Evolutionary conservation across 2,888 invertebrate genomes (phyloP).

Genomic region (Himalopsyche kuldschensis): DNA sequence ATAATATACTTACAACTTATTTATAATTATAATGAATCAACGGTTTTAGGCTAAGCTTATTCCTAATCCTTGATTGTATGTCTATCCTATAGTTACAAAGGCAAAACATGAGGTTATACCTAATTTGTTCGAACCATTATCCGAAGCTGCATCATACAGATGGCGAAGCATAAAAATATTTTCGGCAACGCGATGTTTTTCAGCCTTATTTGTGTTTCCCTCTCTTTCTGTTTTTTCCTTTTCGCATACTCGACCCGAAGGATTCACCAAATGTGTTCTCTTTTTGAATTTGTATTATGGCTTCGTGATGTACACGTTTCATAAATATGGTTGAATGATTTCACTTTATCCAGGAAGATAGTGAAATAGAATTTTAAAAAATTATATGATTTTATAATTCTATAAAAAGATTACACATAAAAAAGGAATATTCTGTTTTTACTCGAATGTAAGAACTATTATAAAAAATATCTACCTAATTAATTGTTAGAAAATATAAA

Average conservation of each 20-base stretch:
- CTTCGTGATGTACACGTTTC: background rate
- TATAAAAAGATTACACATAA: too few relatives aligned
- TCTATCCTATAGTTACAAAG: background rate
- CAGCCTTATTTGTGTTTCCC: background rate
- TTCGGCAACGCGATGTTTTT: background rate
- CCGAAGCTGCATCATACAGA: conserved; percentile 14
- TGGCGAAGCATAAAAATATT: conserved; percentile 28
- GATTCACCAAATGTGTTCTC: background rate
- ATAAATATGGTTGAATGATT: background rate
- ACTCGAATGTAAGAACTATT: too few relatives aligned
- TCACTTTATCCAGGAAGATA: background rate
- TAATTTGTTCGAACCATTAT: conserved; percentile 31
- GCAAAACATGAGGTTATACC: conserved; percentile 23
- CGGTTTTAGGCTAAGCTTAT: too few relatives aligned
- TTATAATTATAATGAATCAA: too few relatives aligned
- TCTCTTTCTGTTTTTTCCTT: background rate
- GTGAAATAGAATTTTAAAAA: too few relatives aligned
- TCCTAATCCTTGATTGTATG: background rate
- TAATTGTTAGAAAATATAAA: too few relatives aligned
- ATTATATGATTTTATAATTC: too few relatives aligned
- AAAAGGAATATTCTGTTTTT: too few relatives aligned
- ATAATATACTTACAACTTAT: too few relatives aligned
- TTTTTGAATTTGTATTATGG: background rate
- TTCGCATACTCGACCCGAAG: background rate
- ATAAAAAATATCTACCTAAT: too few relatives aligned